Percentiles rank a stretch among this genome's conserved stretches.
Evolutionary conservation across 2,113 vertebrate genomes (phyloP).

Genomic region (Python bivittatus): DNA sequence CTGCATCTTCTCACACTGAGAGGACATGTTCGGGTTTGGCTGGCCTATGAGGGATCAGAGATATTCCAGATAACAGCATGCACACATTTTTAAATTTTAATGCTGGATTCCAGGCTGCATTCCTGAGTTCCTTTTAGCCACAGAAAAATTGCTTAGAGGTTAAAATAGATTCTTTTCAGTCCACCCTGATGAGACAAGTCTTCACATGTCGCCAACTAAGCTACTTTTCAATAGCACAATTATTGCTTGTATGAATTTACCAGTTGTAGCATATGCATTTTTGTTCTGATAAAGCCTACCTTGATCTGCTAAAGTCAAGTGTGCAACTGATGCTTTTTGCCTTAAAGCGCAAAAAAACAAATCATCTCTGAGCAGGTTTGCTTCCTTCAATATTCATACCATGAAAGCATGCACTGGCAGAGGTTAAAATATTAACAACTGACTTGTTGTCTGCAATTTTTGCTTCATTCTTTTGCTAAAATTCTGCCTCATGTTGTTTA

Average conservation of each 20-base stretch:
- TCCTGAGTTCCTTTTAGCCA: slow-evolving; percentile 22
- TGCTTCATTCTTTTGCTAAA: not conserved
- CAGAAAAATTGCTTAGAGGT: not conserved
- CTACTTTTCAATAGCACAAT: not conserved
- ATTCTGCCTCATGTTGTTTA: not conserved
- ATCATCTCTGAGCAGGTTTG: slow-evolving; percentile 3
- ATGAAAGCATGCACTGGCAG: not conserved
- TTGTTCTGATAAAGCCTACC: not conserved
- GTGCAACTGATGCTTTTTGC: not conserved
- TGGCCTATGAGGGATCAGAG: slow-evolving; percentile 9
- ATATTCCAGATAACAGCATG: not conserved
- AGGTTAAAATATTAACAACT: not conserved
- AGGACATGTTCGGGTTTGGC: slow-evolving; percentile 21
- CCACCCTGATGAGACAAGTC: not conserved
- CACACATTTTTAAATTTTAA: slow-evolving; percentile 18
- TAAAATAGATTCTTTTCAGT: slow-evolving; percentile 2
- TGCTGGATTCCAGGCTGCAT: slow-evolving; percentile 11
- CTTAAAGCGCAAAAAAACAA: not conserved
- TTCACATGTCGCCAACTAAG: not conserved
- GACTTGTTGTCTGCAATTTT: not conserved
- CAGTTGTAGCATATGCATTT: not conserved
- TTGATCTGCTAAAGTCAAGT: not conserved
- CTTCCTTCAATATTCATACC: not conserved
- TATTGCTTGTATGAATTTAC: not conserved
- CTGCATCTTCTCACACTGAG: not conserved